Percentiles rank a stretch among this genome's conserved stretches.
phyloP scores from a whole-genome alignment of 1,140 invertebrate genomes.

The Pinna nobilis region DNA sequence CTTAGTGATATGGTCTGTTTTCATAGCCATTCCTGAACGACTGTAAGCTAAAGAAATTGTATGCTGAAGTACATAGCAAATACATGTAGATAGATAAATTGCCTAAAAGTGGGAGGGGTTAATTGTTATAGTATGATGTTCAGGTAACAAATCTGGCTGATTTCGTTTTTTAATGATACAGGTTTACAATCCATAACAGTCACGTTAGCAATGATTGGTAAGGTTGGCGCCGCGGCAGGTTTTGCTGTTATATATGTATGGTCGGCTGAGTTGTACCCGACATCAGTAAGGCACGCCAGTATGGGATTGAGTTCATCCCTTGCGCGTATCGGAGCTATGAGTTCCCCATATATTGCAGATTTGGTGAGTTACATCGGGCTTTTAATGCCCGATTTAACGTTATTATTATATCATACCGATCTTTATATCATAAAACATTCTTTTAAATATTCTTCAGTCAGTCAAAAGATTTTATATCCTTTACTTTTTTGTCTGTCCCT shows the following conservation, averaged over 20 bases:
- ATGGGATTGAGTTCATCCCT: conserved; percentile 86
- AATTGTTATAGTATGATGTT: not conserved
- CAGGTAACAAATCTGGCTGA: not conserved
- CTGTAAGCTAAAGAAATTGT: too few species aligned
- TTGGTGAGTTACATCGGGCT: conserved; percentile 47
- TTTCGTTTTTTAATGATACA: not conserved
- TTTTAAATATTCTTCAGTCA: not conserved
- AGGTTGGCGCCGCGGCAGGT: conserved; percentile 73
- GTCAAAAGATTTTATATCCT: not conserved
- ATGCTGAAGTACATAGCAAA: too few species aligned
- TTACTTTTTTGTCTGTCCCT: too few species aligned
- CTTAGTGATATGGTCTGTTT: too few species aligned
- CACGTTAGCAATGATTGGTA: conserved; percentile 83
- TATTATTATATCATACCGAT: too few species aligned
- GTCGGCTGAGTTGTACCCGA: conserved; percentile 90
- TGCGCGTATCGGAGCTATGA: conserved; percentile 85
- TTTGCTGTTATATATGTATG: conserved; percentile 86
- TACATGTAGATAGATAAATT: too few species aligned
- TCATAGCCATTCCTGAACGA: too few species aligned
- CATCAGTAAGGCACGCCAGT: conserved; percentile 87
- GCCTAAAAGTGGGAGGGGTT: too few species aligned
- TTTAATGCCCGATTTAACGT: too few species aligned
- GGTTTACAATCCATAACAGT: conserved; percentile 36
- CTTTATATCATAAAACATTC: too few species aligned
- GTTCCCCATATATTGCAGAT: conserved; percentile 79